Conservation (phyloP, 1,140 invertebrate species). For the Brachionus plicatilis region DNA sequence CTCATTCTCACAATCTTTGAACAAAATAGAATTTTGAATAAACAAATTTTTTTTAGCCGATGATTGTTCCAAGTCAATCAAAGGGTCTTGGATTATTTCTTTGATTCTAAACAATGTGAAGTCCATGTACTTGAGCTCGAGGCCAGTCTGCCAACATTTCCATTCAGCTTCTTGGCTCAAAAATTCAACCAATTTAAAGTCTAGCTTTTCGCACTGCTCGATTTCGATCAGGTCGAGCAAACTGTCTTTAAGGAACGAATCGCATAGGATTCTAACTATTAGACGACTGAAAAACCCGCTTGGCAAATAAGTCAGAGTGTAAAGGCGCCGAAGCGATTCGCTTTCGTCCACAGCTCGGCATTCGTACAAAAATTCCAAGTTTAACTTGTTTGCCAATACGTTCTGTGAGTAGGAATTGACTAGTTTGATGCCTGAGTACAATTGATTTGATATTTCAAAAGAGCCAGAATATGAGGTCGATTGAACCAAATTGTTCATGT, state of each 20-base stretch:
- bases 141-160: constrained; percentile 89
- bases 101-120: constrained; percentile 74
- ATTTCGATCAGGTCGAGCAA: constrained; percentile 20
- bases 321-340: constrained; percentile 53
- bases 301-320: constrained; percentile 85
- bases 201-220: background rate
- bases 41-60: constrained; percentile 45
- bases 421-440: constrained; percentile 10
- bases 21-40: background rate
- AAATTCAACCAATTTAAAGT: constrained; percentile 25
- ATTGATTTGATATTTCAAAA: background rate
- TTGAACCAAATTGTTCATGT: constrained; percentile 28
- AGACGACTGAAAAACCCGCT: constrained; percentile 68
- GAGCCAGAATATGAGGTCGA: background rate
- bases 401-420: constrained; percentile 12
- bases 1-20: constrained; percentile 34
- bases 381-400: background rate
- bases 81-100: constrained; percentile 66
- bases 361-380: constrained; percentile 32
- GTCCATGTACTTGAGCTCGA: constrained; percentile 75
- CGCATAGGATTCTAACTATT: constrained; percentile 8
- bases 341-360: constrained; percentile 44
- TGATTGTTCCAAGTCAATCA: constrained; percentile 44
- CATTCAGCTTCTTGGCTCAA: constrained; percentile 57
- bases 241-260: background rate